Conservation (phyloP, 1,140 invertebrate species). For the Saxidomus purpurata region DNA sequence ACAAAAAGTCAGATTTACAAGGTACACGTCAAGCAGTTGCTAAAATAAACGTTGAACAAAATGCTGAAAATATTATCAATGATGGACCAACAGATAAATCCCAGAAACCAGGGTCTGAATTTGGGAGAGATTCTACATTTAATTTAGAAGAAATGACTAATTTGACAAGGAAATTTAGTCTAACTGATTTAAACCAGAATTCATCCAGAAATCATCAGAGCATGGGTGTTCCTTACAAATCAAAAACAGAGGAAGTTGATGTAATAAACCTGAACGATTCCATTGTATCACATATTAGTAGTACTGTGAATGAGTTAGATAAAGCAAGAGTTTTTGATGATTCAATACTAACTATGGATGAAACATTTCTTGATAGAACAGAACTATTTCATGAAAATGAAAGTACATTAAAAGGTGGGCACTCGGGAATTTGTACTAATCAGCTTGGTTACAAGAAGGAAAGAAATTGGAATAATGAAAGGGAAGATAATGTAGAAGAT, state of each 20-base stretch:
- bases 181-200: neutral
- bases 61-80: too few species aligned
- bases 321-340: neutral
- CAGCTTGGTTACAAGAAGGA: neutral
- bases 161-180: neutral
- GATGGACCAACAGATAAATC: neutral
- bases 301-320: conserved; percentile 38
- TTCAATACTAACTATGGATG: conserved; percentile 22
- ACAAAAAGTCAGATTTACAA: neutral
- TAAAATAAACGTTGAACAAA: neutral
- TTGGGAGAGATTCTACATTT: neutral
- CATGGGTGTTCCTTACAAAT: neutral
- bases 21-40: neutral
- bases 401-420: neutral
- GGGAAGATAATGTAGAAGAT: neutral
- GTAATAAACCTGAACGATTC: neutral
- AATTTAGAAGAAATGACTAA: neutral
- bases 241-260: neutral
- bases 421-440: neutral
- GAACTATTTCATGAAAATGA: neutral
- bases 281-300: conserved; percentile 24
- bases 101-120: neutral
- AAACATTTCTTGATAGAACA: conserved; percentile 13
- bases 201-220: neutral
- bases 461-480: neutral